These are phyloP conservation scores for Cariama cristata DNA, from an alignment of 2,113 vertebrate genomes.

Conservation along the genomic window DNA sequence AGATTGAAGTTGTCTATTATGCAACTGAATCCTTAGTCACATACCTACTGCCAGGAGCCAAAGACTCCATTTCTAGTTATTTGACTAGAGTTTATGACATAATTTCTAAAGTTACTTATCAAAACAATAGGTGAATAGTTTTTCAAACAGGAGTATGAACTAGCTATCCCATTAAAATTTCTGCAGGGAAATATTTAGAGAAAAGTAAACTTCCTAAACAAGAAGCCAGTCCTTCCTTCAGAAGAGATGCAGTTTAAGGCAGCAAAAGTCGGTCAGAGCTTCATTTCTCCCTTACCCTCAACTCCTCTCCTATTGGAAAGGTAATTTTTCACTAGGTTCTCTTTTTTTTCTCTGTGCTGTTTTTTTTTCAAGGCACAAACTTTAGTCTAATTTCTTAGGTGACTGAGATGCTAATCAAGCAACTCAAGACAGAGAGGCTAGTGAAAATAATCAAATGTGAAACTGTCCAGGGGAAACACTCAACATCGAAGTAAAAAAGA, in stretches of 20 bases:
- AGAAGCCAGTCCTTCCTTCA: background rate
- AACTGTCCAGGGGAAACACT: slow-evolving; percentile 78
- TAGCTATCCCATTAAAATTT: background rate
- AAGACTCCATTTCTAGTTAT: background rate
- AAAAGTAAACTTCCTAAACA: background rate
- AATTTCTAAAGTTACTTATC: background rate
- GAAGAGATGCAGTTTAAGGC: background rate
- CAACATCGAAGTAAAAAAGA: slow-evolving; percentile 74
- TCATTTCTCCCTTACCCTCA: background rate
- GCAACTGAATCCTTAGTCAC: background rate
- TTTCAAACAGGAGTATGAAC: background rate
- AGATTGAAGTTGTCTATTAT: background rate
- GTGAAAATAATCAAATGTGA: slow-evolving; percentile 80
- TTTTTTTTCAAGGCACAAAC: slow-evolving; percentile 26
- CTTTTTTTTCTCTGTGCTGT: background rate
- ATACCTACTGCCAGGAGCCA: rapidly evolving
- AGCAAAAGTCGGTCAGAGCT: background rate
- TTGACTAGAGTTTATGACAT: background rate
- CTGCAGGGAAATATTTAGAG: background rate
- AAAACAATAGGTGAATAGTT: background rate
- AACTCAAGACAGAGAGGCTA: slow-evolving; percentile 75
- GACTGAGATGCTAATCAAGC: slow-evolving; percentile 81
- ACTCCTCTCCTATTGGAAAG: background rate
- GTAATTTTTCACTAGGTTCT: background rate
- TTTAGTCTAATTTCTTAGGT: slow-evolving; percentile 80